Evolutionary conservation across 1,140 invertebrate genomes (phyloP).

Genomic region (Phymorhynchus buccinoides): DNA sequence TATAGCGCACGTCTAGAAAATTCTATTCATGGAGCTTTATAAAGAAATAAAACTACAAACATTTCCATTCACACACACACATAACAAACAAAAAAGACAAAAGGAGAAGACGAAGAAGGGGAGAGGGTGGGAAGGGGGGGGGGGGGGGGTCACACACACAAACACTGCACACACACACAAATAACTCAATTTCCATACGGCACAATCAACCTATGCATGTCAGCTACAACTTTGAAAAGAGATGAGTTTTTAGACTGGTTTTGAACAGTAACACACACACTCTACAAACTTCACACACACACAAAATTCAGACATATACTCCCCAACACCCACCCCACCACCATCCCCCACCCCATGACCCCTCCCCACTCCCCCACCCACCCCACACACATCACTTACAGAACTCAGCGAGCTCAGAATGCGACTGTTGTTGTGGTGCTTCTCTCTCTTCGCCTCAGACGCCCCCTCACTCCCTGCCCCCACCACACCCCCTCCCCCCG

Average conservation of each 20-base stretch:
- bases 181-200: too few relatives aligned
- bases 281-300: not conserved
- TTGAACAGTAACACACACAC: too few relatives aligned
- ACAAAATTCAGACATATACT: not conserved
- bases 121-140: not conserved
- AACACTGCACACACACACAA: too few relatives aligned
- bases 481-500: too few relatives aligned
- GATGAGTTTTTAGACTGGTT: too few relatives aligned
- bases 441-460: constrained; percentile 12
- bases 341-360: not conserved
- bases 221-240: not conserved
- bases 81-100: not conserved
- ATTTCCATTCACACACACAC: too few relatives aligned
- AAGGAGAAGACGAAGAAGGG: not conserved
- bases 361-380: not conserved
- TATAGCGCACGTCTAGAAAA: too few relatives aligned
- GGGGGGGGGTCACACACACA: not conserved
- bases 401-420: constrained; percentile 50
- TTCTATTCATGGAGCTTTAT: too few relatives aligned
- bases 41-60: too few relatives aligned
- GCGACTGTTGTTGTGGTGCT: constrained; percentile 27
- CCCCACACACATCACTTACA: not conserved
- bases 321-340: not conserved
- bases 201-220: too few relatives aligned
- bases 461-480: not conserved